A percentile compares a stretch with the other conserved stretches of the same genome.
Conservation (phyloP, 2,113 vertebrate species). For the Malaclemys terrapin region DNA sequence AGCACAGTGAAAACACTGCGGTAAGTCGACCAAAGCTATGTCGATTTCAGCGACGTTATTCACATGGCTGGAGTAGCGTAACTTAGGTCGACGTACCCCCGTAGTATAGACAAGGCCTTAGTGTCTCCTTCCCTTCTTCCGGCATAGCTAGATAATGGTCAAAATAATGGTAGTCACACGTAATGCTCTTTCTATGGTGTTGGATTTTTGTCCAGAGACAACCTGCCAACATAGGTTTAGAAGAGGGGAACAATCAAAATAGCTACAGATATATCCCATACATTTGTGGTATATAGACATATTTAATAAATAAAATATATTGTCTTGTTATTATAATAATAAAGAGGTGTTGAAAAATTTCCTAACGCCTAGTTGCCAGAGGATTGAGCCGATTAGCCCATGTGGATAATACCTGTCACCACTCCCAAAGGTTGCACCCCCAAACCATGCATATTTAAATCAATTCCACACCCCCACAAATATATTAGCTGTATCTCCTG, state of each 20-base stretch:
- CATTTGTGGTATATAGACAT: neutral
- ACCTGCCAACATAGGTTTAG: neutral
- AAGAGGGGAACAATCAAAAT: neutral
- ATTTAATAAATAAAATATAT: neutral
- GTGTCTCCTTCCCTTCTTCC: neutral
- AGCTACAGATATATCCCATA: neutral
- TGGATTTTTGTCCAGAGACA: neutral
- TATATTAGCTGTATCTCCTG: neutral
- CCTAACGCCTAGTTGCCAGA: neutral
- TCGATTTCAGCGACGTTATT: no score
- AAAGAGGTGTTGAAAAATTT: neutral
- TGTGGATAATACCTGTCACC: neutral
- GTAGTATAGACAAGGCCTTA: no score
- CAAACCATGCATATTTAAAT: neutral
- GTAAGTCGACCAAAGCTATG: no score
- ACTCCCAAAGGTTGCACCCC: neutral
- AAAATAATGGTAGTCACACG: neutral
- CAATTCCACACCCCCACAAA: neutral
- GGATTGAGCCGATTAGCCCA: neutral
- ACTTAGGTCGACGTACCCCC: no score
- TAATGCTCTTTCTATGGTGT: neutral
- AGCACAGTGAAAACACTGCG: no score
- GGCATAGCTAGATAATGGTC: neutral
- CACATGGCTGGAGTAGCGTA: no score
- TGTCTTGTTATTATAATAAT: neutral